phyloP scores from a whole-genome alignment of 92 coral and sea anemone species.

The Zoanthus sansibaricus region DNA sequence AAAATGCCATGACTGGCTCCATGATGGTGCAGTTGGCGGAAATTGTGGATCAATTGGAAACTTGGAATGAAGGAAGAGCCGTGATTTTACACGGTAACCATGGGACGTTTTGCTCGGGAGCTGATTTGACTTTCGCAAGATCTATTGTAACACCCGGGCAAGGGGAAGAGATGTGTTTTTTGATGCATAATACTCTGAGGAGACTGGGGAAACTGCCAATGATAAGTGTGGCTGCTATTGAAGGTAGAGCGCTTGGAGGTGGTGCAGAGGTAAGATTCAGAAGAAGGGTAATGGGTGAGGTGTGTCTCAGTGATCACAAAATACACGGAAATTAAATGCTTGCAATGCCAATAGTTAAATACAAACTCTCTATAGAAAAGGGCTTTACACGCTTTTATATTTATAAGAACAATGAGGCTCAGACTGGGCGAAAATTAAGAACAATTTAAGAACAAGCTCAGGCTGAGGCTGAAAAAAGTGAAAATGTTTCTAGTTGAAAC shows the following conservation, averaged over 20 bases:
- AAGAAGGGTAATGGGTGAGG: background rate
- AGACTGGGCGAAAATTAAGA: no score
- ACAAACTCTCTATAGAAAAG: no score
- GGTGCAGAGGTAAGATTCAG: slow-evolving; percentile 87
- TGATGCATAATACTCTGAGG: slow-evolving; percentile 90
- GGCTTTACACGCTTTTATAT: no score
- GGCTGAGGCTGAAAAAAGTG: no score
- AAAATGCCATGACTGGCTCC: slow-evolving; percentile 87
- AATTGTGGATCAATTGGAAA: slow-evolving; percentile 82
- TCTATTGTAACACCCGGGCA: slow-evolving; percentile 80
- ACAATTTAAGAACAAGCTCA: no score
- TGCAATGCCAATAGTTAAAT: no score
- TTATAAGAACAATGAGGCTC: no score
- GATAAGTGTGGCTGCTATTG: slow-evolving; percentile 86
- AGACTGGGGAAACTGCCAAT: slow-evolving; percentile 81
- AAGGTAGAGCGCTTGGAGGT: slow-evolving; percentile 94
- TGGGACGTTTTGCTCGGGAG: slow-evolving; percentile 94
- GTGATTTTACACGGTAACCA: slow-evolving; percentile 75
- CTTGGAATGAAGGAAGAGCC: slow-evolving; percentile 88
- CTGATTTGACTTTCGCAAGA: slow-evolving; percentile 83
- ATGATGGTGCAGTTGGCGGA: slow-evolving; percentile 97
- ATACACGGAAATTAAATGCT: no score
- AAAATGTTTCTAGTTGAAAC: no score
- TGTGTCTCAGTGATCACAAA: no score
- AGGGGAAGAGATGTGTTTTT: slow-evolving; percentile 88